These are phyloP conservation scores for Papilio polytes DNA, from an alignment of 1,140 invertebrate genomes.

Conservation along the genomic window DNA sequence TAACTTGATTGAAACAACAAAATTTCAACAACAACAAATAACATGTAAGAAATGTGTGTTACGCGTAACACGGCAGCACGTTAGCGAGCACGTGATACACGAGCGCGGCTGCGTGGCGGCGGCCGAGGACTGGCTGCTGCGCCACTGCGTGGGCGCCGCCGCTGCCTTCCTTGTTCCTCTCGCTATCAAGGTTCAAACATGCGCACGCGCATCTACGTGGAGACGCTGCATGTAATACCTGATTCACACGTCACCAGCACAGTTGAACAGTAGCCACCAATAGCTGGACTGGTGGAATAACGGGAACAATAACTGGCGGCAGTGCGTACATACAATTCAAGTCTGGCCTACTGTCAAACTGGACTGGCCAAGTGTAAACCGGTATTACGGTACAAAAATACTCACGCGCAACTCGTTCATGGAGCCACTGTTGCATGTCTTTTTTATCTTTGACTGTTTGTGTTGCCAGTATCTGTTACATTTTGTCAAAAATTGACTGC, in stretches of 20 bases:
- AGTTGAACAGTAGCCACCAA: too few species aligned
- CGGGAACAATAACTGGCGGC: too few species aligned
- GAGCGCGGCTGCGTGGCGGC: constrained; percentile 96
- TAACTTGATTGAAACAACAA: too few species aligned
- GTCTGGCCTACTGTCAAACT: too few species aligned
- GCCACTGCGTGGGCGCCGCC: constrained; percentile 94
- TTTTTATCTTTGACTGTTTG: background rate
- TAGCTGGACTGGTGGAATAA: too few species aligned
- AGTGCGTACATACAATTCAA: too few species aligned
- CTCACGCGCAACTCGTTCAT: too few species aligned
- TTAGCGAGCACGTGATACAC: constrained; percentile 94
- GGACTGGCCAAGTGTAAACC: too few species aligned
- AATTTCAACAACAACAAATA: too few species aligned
- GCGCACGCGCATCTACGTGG: constrained; percentile 7
- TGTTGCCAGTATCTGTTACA: too few species aligned
- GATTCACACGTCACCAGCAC: too few species aligned
- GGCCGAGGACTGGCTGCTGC: constrained; percentile 97
- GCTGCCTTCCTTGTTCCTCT: constrained; percentile 92
- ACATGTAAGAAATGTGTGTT: background rate
- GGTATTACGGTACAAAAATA: too few species aligned
- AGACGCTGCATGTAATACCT: background rate
- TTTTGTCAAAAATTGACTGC: background rate
- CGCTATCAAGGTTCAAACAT: constrained; percentile 89
- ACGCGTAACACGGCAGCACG: constrained; percentile 77
- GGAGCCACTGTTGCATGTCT: background rate